Base-by-base conservation (phyloP, 2,888 invertebrate genomes). In the Lasioglossum lativentre region DNA sequence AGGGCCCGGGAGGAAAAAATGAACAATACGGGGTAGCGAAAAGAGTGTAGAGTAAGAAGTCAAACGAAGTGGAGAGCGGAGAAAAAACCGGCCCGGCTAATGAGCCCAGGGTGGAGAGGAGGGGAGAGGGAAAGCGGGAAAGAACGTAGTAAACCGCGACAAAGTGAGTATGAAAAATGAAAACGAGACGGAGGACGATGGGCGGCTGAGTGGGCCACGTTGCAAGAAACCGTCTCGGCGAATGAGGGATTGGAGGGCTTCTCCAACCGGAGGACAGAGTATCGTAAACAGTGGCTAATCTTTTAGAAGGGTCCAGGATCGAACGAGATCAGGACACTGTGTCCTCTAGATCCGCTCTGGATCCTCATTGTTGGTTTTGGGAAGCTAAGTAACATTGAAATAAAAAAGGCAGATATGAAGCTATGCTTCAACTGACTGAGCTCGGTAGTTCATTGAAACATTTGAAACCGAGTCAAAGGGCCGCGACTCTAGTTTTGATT, bases 111-210 rank as follows among this genome's bases (percentile, higher is more conserved):
- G 19, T 30, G 27, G 34, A 5, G 27, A 6, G 10, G 71, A 47
- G 38, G 14, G 14, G 14, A 8, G 71, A 63, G 27, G n/a, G 8
- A 23, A 2, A 12, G 59, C 59, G 27, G 12, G 5, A 8, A 47
- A 45, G 16, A 42, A 30, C 30, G 16, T 59, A 27, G 59, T 66
- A 66, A 66, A 66, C 63, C 23, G 12, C 5, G 14, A 14, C 70
- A 23, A n/a, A 70, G 34, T 10, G 40, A 38, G 16, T 72, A 52
- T 66, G 52, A 63, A 72, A 82, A 63, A 66, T 72, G 47, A 63
- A 76, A 66, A 81, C 40, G 40, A 68, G 47, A 68, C 47, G n/a
- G 8, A 16, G n/a, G 16, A 38, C 23, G 0, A 38, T 19, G n/a
- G 56, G 14, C n/a, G 68, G 38, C 59, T n/a, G 59, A 59, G 52